A percentile compares a stretch with the other conserved stretches of the same genome.
phyloP scores from a whole-genome alignment of 2,888 invertebrate species.

The Nemotelus pantherinus region DNA sequence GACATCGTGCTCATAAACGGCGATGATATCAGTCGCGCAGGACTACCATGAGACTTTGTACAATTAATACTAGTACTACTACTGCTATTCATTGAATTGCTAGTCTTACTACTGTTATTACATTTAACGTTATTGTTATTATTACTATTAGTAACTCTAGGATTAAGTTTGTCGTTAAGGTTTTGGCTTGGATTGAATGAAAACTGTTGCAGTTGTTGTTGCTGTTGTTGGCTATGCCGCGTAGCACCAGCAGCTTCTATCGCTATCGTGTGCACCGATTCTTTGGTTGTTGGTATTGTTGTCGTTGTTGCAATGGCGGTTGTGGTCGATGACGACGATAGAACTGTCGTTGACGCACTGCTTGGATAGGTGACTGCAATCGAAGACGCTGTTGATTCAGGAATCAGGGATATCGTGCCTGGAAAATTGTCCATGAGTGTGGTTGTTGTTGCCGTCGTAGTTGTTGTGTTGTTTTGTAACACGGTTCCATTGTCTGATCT shows the following conservation, averaged over 20 bases:
- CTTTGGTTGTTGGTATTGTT: constrained; percentile 34
- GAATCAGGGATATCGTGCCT: constrained; percentile 9
- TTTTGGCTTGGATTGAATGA: constrained; percentile 48
- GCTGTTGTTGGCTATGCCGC: constrained; percentile 17
- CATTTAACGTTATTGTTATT: constrained; percentile 46
- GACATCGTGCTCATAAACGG: constrained; percentile 32
- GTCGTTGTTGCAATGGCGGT: constrained; percentile 23
- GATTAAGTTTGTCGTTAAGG: constrained; percentile 50
- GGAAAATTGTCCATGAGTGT: constrained; percentile 7
- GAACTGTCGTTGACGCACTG: constrained; percentile 26
- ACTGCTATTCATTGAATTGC: constrained; percentile 45
- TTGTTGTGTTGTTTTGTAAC: constrained; percentile 37
- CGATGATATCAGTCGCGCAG: not conserved
- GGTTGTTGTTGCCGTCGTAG: constrained; percentile 1
- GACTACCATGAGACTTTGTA: constrained; percentile 30
- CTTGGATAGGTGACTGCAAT: constrained; percentile 32
- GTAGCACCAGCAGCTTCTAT: constrained; percentile 42
- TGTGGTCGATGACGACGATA: constrained; percentile 28
- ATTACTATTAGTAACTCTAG: constrained; percentile 50
- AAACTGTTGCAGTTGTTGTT: constrained; percentile 34
- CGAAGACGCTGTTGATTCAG: constrained; percentile 9
- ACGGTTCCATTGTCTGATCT: constrained; percentile 37
- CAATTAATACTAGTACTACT: constrained; percentile 47
- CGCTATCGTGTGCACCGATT: constrained; percentile 36
- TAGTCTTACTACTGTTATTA: constrained; percentile 39